Evolutionary conservation across 2,797 vertebrate genomes (phyloP).

Genomic region (Heterohyrax brucei): DNA sequence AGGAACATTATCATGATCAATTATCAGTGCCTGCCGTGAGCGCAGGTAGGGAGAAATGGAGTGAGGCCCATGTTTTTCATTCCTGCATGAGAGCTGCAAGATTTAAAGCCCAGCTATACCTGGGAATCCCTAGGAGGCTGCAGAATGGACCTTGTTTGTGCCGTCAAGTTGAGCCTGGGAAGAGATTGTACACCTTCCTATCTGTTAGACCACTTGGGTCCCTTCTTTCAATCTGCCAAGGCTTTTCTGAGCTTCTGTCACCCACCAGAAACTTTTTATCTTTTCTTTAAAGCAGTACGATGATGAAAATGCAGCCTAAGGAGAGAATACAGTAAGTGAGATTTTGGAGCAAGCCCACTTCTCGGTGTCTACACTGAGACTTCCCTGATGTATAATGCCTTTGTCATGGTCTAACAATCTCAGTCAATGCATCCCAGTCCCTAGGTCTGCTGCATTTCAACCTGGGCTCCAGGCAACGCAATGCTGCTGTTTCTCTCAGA

Average conservation of each 20-base stretch:
- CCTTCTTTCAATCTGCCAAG: neutral
- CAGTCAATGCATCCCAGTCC: neutral
- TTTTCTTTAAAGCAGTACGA: neutral
- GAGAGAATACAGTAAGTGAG: neutral
- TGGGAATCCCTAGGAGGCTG: neutral
- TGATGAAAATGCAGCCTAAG: neutral
- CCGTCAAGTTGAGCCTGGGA: neutral
- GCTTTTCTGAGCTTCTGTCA: neutral
- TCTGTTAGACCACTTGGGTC: neutral
- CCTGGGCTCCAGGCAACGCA: neutral
- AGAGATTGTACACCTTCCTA: neutral
- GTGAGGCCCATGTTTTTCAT: neutral
- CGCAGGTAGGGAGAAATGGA: neutral
- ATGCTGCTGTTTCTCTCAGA: neutral
- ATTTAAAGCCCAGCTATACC: neutral
- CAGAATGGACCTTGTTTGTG: neutral
- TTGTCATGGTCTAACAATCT: neutral
- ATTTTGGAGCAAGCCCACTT: neutral
- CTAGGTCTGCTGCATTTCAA: neutral
- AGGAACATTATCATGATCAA: neutral
- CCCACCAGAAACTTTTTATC: neutral
- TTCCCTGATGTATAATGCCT: neutral
- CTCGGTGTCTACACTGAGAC: neutral
- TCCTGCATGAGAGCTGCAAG: neutral
- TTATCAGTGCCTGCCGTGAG: slow-evolving; percentile 20